A percentile compares a stretch with the other conserved stretches of the same genome.
These are phyloP conservation scores for Cyclargus thomasi DNA, from an alignment of 1,140 invertebrate species.

Conservation along the genomic window DNA sequence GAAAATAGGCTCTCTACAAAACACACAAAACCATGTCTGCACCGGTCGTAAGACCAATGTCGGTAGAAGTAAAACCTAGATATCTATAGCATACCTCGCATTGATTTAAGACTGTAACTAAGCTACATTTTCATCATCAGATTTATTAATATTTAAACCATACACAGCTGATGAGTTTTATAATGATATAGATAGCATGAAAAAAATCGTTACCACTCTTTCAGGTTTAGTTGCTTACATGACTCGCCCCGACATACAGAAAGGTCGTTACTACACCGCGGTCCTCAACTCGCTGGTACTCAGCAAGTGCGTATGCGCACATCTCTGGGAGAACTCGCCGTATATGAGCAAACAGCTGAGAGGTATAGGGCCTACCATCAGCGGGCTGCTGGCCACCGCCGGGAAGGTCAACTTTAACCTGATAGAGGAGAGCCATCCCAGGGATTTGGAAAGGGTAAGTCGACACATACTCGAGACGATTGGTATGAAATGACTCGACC, in stretches of 20 bases:
- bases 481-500: no score
- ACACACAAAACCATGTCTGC: no score
- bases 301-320: constrained; percentile 79
- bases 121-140: no score
- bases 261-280: constrained; percentile 58
- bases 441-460: constrained; percentile 83
- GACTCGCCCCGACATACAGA: constrained; percentile 55
- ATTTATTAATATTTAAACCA: no score
- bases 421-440: constrained; percentile 80
- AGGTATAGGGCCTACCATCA: constrained; percentile 81
- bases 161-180: no score
- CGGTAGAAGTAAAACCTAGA: no score
- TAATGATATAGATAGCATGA: no score
- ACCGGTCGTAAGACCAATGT: no score
- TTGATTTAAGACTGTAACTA: no score
- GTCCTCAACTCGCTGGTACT: constrained; percentile 79
- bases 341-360: constrained; percentile 83
- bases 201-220: constrained; percentile 18
- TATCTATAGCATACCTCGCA: no score
- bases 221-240: constrained; percentile 70
- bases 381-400: constrained; percentile 79
- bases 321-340: constrained; percentile 85
- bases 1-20: no score
- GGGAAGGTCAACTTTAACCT: constrained; percentile 80
- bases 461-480: background rate